Evolutionary conservation across 1,140 invertebrate species (phyloP).

Genomic region (Hirudo medicinalis): DNA sequence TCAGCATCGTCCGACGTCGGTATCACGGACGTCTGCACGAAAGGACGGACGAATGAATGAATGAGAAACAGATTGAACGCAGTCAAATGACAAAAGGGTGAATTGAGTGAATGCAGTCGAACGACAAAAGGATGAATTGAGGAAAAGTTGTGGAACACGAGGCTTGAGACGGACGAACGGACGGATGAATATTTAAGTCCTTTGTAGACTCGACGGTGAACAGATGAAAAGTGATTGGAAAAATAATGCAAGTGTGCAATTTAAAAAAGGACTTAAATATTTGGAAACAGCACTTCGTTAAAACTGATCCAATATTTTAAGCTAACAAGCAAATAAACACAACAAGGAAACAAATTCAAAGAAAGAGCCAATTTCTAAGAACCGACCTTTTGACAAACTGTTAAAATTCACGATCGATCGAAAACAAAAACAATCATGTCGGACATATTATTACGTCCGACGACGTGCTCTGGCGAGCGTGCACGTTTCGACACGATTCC

Average conservation of each 20-base stretch:
- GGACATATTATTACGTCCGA: too few relatives aligned
- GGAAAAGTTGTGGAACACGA: background rate
- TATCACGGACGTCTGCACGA: constrained; percentile 71
- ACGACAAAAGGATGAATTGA: background rate
- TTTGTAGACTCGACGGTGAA: background rate
- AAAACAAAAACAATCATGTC: too few relatives aligned
- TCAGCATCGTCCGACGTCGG: constrained; percentile 86
- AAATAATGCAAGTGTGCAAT: background rate
- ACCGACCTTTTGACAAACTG: too few relatives aligned
- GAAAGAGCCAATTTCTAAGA: too few relatives aligned
- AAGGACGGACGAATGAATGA: background rate
- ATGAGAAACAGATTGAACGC: background rate
- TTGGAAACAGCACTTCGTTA: too few relatives aligned
- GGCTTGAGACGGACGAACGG: background rate
- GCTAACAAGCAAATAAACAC: too few relatives aligned
- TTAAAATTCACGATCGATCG: too few relatives aligned
- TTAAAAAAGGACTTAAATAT: too few relatives aligned
- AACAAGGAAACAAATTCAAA: too few relatives aligned
- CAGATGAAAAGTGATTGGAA: background rate
- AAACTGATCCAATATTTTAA: too few relatives aligned
- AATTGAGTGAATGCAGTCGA: background rate
- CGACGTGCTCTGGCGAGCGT: too few relatives aligned
- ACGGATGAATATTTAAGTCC: background rate
- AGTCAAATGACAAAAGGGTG: background rate
- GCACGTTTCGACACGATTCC: too few relatives aligned